Base-by-base conservation (phyloP, 1,140 invertebrate genomes). In the Caenorhabditis inopinata region DNA sequence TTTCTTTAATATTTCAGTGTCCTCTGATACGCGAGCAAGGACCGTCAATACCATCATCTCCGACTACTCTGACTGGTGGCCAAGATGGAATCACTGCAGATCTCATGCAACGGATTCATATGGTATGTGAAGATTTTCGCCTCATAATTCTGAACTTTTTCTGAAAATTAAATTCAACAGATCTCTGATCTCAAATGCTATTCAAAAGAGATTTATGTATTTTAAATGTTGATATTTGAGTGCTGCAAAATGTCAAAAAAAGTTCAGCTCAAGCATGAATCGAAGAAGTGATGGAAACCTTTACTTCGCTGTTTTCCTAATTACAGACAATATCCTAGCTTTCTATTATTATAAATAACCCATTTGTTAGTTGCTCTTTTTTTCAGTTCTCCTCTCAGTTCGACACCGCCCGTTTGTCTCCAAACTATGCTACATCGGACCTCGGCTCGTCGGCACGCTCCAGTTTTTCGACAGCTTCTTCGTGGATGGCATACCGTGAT, bases 11-110 rank as follows among this genome's bases (percentile, higher is more conserved):
- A 92, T 29, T 96, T 91, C 48, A 83, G 82, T 38, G 47, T 91
- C 92, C 49, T 93, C 92, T 92, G 95, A 94, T 91, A 96, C 97
- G 83, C 97, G 97, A 81, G 94, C 93, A 91, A 97, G 96, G 96
- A 95, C 98, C 18, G 93, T 96, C 32, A 95, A 96, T 92, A 95
- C 93, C 18, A 95, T 96, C 90, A 96, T 95, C 86, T 95, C 94
- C 91, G 95, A 97, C 87, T 18, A 29, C 38, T 0, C n/a, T 97
- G 94, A 49, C 95, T 96, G 88, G 92, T 92, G 38, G 97, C 90
- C 49, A 97, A 89, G 88, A 97, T 95, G 84, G 82, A 93, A 92
- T 90, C 96, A 95, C 89, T 94, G 97, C 88, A 93, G 93, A 11
- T 93, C 92, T 42, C 82, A 76, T 90, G 85, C 87, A 89, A 85